Percentiles rank a stretch among this genome's conserved stretches.
phyloP scores from a whole-genome alignment of 2,888 invertebrate species.

The Brachynemurus nebulosus region DNA sequence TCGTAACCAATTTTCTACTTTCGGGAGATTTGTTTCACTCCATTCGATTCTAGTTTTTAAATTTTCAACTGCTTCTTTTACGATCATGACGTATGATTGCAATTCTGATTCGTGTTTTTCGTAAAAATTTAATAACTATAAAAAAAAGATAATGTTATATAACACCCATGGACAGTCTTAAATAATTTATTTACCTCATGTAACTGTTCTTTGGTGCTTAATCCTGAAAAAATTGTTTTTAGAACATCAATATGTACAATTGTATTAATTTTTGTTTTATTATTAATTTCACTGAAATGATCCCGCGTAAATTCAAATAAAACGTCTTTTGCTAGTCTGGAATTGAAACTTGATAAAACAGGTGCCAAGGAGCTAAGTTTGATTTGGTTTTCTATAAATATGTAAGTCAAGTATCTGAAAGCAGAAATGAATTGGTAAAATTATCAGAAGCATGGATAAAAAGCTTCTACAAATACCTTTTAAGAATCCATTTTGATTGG shows the following conservation, averaged over 20 bases:
- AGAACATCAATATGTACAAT: background rate
- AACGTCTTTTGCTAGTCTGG: background rate
- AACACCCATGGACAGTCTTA: too few relatives aligned
- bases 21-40: constrained; percentile 25
- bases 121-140: constrained; percentile 29
- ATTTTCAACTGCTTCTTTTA: constrained; percentile 27
- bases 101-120: constrained; percentile 26
- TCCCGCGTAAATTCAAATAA: background rate
- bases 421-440: background rate
- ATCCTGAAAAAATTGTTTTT: background rate
- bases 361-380: background rate
- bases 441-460: too few relatives aligned
- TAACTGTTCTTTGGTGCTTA: background rate
- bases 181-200: background rate
- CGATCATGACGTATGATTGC: constrained; percentile 24
- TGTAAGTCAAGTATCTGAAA: background rate
- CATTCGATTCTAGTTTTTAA: constrained; percentile 28
- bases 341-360: background rate
- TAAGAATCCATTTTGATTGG: constrained; percentile 36
- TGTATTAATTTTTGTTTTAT: background rate
- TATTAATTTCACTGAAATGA: background rate
- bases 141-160: constrained; percentile 8
- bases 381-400: constrained; percentile 3
- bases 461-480: constrained; percentile 28
- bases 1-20: constrained; percentile 25